Base-by-base conservation (phyloP, 2,113 vertebrate genomes). In the Cariama cristata region DNA sequence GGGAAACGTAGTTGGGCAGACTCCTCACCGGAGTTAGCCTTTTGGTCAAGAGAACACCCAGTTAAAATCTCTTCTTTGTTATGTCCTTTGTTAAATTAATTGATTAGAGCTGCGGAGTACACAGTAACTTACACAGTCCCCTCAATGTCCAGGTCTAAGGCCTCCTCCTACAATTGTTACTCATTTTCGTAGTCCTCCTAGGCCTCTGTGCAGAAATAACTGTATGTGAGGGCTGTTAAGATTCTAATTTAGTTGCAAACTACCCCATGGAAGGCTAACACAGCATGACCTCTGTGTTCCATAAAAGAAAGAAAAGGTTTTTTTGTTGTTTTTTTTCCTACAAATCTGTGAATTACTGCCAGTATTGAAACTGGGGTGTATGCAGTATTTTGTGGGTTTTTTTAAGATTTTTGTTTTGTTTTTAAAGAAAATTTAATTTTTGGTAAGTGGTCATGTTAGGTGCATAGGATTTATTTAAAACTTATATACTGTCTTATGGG, bases 141-240 rank as follows among this genome's bases (percentile, higher is more conserved):
- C 71, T 12, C 35, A 7, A 2, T 24, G 55, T 12, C 80, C 69
- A 30, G 80, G 14, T 32, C 73, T 35, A 1, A 59, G 96, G 95
- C 89, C 87, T 68, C 93, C 94, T 93, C 93, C 89, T 94, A 72
- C 91, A 59, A 60, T 95, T 95, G 96, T 92, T 93, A 13, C 16
- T 53, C 8, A 1, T 8, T 40, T 3, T 9, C 12, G 4, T 8
- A 49, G 66, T 32, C 45, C 40, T 58, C 4, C 1, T 5, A 58
- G 86, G 93, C 89, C 72, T 71, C 75, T 17, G 16, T 35, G 63
- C 32, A 26, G 88, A 21, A 4, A 28, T 1, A 5, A 28, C 67
- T 14, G n/a, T 18, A 2, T 19, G 19, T 5, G 58, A 47, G 77
- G 13, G n/a, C 45, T 38, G 30, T 44, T 11, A 8, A 4, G n/a